Evolutionary conservation across 2,113 vertebrate genomes (phyloP), one percentile per base, ranked within the genome.

Genomic region (Megaleporinus macrocephalus): DNA sequence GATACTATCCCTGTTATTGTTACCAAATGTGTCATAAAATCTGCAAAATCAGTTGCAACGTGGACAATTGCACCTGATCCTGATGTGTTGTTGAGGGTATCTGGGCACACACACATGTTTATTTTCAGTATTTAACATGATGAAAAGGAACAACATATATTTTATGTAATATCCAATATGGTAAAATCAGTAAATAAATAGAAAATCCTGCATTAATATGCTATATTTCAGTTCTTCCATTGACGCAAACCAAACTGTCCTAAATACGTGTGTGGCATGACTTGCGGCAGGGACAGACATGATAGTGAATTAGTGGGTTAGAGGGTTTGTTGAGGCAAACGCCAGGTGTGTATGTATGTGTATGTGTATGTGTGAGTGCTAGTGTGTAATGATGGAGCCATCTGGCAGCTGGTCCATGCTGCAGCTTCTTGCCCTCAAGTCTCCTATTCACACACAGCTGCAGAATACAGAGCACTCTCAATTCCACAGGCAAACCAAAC

Each of bases 391-490:
- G 83, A 86, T 85, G 82, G 86, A 90, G 85, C 88, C 87, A 89
- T 91, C 90, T 92, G 91, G 90, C 88, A 89, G 87, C 82, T 57
- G 86, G 86, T 72, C 74, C 88, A 87, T 85, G 84, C 89, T 88
- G 87, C 81, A 87, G 33, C 87, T 81, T 86, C 83, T 82, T 74
- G 78, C 73, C 88, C 79, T 79, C 63, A 66, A 78, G 77, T 82
- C 47, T 79, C 78, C 79, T 73, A 80, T 81, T 90, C 89, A 87
- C 88, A 90, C 89, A 89, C 93, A 91, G 88, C 89, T 93, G 86
- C 88, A 88, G 78, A 90, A 88, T 87, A 86, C 88, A 82, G 87
- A 89, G 75, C 80, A 85, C 89, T 84, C 87, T 85, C 80, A 88
- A 89, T 90, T 89, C 77, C 72, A 87, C 81, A 84, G 84, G 86